Conservation (phyloP, 2,888 invertebrate species). For the Folsomia candida region DNA sequence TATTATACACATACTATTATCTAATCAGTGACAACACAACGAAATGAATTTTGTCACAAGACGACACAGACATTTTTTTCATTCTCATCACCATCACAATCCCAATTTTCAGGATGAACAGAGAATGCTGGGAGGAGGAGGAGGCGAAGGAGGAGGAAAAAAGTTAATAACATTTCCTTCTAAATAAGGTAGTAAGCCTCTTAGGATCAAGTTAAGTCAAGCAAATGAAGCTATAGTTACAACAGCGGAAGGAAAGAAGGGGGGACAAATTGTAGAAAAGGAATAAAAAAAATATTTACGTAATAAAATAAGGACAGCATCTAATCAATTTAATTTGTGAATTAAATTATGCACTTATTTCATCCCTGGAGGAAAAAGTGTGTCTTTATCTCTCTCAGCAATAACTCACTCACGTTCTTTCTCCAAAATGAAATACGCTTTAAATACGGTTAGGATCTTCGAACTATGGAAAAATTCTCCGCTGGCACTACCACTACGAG, state of each 20-base stretch:
- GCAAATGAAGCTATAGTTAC: background rate
- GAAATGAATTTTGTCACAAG: background rate
- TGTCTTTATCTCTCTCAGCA: background rate
- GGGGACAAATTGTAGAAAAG: too few relatives aligned
- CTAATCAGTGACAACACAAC: background rate
- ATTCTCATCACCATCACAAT: background rate
- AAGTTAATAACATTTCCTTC: slow-evolving; percentile 16
- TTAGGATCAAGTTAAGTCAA: background rate
- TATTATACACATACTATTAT: too few relatives aligned
- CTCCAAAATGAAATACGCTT: too few relatives aligned
- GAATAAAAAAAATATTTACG: slow-evolving; percentile 8
- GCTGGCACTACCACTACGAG: too few relatives aligned
- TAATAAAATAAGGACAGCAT: background rate
- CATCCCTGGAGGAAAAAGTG: background rate
- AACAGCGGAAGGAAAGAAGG: background rate
- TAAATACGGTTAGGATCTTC: too few relatives aligned
- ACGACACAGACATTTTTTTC: slow-evolving; percentile 6
- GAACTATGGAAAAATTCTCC: too few relatives aligned
- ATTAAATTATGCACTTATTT: slow-evolving; percentile 11
- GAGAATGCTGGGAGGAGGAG: slow-evolving; percentile 18
- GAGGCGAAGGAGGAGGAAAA: slow-evolving; percentile 26
- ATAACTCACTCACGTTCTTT: slow-evolving; percentile 7
- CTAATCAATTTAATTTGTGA: slow-evolving; percentile 19
- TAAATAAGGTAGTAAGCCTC: background rate
- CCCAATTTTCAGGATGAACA: background rate